Evolutionary conservation across 2,113 vertebrate genomes (phyloP).

Genomic region (Mormoops blainvillei): DNA sequence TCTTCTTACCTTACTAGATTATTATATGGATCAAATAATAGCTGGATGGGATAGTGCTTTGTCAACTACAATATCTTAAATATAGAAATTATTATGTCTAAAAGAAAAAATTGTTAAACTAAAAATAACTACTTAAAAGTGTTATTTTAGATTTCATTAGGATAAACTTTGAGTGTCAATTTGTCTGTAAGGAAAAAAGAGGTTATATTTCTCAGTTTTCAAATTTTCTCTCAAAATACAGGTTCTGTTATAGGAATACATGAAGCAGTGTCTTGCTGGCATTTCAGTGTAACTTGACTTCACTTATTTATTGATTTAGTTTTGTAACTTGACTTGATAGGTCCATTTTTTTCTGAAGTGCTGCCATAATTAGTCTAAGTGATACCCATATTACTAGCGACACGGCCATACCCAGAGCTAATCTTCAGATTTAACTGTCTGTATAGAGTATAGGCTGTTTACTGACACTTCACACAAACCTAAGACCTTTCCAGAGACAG

Average conservation of each 20-base stretch:
- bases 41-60: not conserved
- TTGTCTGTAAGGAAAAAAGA: not conserved
- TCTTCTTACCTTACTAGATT: not conserved
- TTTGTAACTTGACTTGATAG: not conserved
- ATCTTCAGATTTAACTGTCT: not conserved
- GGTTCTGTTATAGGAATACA: not conserved
- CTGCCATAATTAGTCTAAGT: not conserved
- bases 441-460: not conserved
- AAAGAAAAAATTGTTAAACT: conserved; percentile 17
- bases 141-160: not conserved
- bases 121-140: not conserved
- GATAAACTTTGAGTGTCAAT: not conserved
- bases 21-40: not conserved
- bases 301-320: no score
- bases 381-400: not conserved
- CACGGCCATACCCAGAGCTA: not conserved
- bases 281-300: not conserved
- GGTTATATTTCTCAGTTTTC: not conserved
- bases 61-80: conserved; percentile 11
- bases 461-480: not conserved
- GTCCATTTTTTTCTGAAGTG: not conserved
- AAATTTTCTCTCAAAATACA: not conserved
- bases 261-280: not conserved
- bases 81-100: not conserved
- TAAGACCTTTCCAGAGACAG: not conserved